Evolutionary conservation across 2,113 vertebrate species (phyloP).

Genomic region (Erpornis zantholeuca): DNA sequence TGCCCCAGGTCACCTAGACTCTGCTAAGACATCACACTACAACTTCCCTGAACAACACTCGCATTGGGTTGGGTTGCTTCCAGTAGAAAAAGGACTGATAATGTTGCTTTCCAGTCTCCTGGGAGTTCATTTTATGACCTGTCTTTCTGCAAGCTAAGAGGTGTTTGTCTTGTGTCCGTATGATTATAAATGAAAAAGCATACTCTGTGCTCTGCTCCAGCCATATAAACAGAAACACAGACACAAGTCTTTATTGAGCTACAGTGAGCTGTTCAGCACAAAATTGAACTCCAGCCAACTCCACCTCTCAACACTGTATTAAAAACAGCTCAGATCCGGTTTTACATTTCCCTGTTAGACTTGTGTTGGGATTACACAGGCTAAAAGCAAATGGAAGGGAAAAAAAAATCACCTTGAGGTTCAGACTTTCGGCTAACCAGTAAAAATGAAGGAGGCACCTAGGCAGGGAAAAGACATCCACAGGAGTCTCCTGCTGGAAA

Average conservation of each 20-base stretch:
- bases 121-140: conserved; percentile 24
- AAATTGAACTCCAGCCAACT: conserved; percentile 32
- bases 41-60: background rate
- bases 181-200: conserved; percentile 61
- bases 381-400: background rate
- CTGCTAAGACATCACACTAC: background rate
- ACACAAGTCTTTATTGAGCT: conserved; percentile 19
- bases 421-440: background rate
- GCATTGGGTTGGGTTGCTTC: background rate
- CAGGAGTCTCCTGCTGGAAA: background rate
- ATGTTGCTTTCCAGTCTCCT: background rate
- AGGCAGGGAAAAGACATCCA: background rate
- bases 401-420: background rate
- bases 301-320: background rate
- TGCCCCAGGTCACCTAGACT: background rate
- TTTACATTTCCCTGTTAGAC: background rate
- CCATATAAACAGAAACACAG: conserved; percentile 53
- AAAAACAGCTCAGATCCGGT: conserved; percentile 11
- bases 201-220: conserved; percentile 32
- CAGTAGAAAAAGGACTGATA: background rate
- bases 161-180: background rate
- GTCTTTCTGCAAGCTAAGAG: conserved; percentile 37
- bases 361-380: background rate
- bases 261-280: conserved; percentile 33
- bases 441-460: background rate